Evolutionary conservation across 2,888 invertebrate genomes (phyloP).

Genomic region (Oxystoma pomonae): DNA sequence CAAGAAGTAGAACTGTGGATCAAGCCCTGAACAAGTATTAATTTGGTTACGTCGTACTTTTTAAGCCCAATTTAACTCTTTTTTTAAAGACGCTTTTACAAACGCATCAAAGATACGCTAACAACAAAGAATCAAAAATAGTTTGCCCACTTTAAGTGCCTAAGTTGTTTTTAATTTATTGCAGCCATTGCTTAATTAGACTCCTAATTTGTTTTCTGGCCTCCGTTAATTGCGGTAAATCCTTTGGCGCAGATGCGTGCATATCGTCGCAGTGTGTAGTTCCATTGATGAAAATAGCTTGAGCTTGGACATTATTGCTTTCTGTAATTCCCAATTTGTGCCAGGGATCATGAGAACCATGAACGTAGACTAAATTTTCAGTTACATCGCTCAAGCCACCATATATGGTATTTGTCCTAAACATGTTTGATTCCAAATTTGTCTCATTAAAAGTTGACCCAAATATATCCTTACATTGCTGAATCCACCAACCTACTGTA

Average conservation of each 20-base stretch:
- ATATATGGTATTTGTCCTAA: conserved; percentile 74
- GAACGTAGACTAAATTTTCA: conserved; percentile 76
- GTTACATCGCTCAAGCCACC: conserved; percentile 69
- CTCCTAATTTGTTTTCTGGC: conserved; percentile 66
- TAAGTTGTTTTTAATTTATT: too few species aligned
- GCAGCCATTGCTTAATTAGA: too few species aligned
- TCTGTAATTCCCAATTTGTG: conserved; percentile 71
- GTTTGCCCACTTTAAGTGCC: too few species aligned
- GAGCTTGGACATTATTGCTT: conserved; percentile 54
- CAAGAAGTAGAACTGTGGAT: too few species aligned
- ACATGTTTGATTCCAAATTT: conserved; percentile 59
- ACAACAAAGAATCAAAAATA: too few species aligned
- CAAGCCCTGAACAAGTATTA: too few species aligned
- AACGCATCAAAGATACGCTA: too few species aligned
- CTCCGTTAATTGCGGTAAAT: conserved; percentile 61
- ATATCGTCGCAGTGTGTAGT: conserved; percentile 95
- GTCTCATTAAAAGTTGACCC: conserved; percentile 63
- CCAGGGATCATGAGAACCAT: conserved; percentile 89
- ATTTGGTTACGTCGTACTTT: too few species aligned
- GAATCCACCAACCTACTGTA: conserved; percentile 70
- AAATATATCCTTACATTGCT: conserved; percentile 82
- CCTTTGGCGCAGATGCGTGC: conserved; percentile 70
- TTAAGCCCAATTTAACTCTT: too few species aligned
- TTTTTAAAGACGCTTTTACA: too few species aligned
- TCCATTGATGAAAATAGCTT: conserved; percentile 69